phyloP scores from a whole-genome alignment of 2,888 invertebrate species.

The Drosophila atroscutellata region DNA sequence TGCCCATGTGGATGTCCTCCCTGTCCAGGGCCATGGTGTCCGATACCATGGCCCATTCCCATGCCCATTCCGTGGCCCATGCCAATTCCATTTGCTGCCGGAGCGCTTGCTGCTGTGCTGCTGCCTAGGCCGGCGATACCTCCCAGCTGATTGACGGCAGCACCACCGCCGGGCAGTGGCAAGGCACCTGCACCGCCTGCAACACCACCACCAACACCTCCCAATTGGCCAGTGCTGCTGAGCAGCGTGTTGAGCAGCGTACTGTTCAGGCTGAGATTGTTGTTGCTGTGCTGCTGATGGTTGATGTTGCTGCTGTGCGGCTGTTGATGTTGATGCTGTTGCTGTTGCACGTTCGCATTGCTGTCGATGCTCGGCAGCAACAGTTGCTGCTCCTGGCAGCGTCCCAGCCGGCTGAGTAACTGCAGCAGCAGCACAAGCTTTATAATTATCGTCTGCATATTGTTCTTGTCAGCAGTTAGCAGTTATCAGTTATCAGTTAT shows the following conservation, averaged over 20 bases:
- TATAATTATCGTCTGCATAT: constrained; percentile 46
- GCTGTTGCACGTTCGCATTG: constrained; percentile 39
- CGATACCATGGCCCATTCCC: constrained; percentile 28
- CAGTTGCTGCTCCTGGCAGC: constrained; percentile 59
- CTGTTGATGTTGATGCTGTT: constrained; percentile 36
- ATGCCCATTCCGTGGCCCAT: constrained; percentile 25
- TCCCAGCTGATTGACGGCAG: constrained; percentile 49
- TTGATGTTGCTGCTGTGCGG: constrained; percentile 41
- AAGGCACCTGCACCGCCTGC: constrained; percentile 15
- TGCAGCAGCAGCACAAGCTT: constrained; percentile 49
- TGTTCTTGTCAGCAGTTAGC: constrained; percentile 16
- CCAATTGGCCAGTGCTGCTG: constrained; percentile 36
- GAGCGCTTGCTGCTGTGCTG: constrained; percentile 39
- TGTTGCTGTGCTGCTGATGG: constrained; percentile 49
- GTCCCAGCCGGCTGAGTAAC: constrained; percentile 51
- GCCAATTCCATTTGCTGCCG: constrained; percentile 21
- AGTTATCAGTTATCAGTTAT: constrained; percentile 10
- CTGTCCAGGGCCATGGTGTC: constrained; percentile 25
- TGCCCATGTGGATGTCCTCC: constrained; percentile 72
- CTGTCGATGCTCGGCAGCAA: constrained; percentile 55
- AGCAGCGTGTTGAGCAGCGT: constrained; percentile 71
- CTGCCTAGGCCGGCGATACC: constrained; percentile 36
- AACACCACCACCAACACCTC: constrained; percentile 25
- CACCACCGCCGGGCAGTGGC: constrained; percentile 37
- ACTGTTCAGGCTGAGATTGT: constrained; percentile 62